These are phyloP conservation scores for Dendrolimus kikuchii DNA, from an alignment of 1,140 invertebrate genomes.

Conservation along the genomic window DNA sequence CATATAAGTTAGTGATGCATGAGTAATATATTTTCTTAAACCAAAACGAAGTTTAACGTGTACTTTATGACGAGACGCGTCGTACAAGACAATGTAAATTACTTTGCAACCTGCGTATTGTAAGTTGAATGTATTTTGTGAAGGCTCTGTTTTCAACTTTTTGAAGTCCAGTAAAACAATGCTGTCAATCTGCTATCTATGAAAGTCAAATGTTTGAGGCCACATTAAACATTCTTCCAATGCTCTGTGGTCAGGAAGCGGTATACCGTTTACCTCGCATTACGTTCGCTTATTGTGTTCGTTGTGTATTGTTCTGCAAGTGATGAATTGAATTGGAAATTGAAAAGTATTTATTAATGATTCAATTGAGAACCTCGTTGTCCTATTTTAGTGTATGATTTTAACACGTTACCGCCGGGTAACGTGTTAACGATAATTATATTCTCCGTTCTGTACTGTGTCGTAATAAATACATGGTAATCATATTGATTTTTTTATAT, in stretches of 20 bases:
- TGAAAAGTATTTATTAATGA: conserved; percentile 1
- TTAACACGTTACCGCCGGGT: too few relatives aligned
- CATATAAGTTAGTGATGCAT: too few relatives aligned
- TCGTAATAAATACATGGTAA: too few relatives aligned
- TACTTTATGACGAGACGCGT: too few relatives aligned
- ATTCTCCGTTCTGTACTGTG: too few relatives aligned
- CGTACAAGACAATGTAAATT: too few relatives aligned
- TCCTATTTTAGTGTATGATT: too few relatives aligned
- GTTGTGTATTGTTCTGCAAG: conserved; percentile 39
- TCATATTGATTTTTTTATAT: conserved; percentile 7
- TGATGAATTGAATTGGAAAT: conserved; percentile 42
- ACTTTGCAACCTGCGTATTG: neutral
- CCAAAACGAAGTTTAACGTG: too few relatives aligned
- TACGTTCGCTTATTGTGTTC: conserved; percentile 54
- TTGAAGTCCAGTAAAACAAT: neutral
- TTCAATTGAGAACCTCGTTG: too few relatives aligned
- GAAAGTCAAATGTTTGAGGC: conserved; percentile 24
- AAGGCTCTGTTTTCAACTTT: conserved; percentile 10
- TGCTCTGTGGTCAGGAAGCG: conserved; percentile 36
- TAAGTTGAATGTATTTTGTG: conserved; percentile 1
- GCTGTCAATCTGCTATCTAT: conserved; percentile 9
- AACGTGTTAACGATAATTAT: too few relatives aligned
- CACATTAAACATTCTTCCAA: conserved; percentile 44
- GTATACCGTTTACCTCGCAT: conserved; percentile 54
- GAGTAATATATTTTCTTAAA: too few relatives aligned